A percentile compares a stretch with the other conserved stretches of the same genome.
Conservation (phyloP, 1,140 invertebrate genomes). For the Pseudomyrmex gracilis region DNA sequence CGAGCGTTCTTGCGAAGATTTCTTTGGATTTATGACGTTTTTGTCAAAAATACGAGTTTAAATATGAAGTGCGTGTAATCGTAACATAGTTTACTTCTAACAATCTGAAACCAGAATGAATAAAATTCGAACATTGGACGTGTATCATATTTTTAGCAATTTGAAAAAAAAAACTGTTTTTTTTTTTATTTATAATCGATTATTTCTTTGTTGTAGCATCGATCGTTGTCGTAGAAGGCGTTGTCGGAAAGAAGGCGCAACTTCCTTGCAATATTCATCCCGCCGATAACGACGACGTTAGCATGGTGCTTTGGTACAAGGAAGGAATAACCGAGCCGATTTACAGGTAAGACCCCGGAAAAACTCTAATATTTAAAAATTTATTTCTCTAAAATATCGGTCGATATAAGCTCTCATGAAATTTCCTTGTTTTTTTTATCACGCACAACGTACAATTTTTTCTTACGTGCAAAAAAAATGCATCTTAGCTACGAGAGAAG, state of each 20-base stretch:
- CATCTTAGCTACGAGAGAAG: neutral
- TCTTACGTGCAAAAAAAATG: neutral
- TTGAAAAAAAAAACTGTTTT: neutral
- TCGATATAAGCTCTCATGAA: neutral
- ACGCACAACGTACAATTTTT: neutral
- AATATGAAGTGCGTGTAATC: neutral
- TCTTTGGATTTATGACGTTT: no score
- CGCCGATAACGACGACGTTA: slow-evolving; percentile 84
- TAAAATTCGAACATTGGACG: neutral
- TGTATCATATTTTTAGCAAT: neutral
- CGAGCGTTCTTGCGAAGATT: neutral
- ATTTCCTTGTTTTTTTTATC: neutral
- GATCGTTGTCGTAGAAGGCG: slow-evolving; percentile 82
- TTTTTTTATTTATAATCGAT: neutral
- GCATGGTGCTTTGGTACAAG: slow-evolving; percentile 88
- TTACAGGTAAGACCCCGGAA: slow-evolving; percentile 84
- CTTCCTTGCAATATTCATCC: slow-evolving; percentile 87
- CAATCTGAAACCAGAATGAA: neutral
- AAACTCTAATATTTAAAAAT: neutral
- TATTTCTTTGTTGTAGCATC: slow-evolving; percentile 81
- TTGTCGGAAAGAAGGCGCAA: slow-evolving; percentile 85
- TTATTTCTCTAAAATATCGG: neutral
- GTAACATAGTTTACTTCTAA: neutral
- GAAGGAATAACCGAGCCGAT: slow-evolving; percentile 86
- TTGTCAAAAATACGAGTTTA: no score